Evolutionary conservation across 1,140 invertebrate genomes (phyloP), one percentile per base, ranked within the genome.

Genomic region (Oscheius sp.): DNA sequence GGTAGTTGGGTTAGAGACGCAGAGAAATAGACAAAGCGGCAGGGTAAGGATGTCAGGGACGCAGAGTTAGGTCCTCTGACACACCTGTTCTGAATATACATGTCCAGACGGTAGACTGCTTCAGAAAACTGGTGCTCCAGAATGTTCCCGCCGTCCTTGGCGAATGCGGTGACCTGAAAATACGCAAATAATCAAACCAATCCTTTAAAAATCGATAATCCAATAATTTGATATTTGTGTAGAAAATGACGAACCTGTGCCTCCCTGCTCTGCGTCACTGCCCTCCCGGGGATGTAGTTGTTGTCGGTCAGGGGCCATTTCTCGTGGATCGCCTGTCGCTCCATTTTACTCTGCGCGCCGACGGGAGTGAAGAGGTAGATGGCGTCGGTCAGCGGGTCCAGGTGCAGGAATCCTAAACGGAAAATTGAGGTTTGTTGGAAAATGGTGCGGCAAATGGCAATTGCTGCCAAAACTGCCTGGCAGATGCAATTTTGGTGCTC

Each of bases 201-300:
- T 61, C 15, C 28, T 28, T n/a, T 18, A 20, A n/a, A 13, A 15
- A 18, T 59, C 42, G 23, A 45, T 0, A 18, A 18, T 45, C 42
- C 42, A 18, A 18, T 23, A 45, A 45, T 45, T 45, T 45, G 28
- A 64, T 26, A 68, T 65, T 63, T n/a, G 1, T n/a, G 35, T 34
- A 31, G 31, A 26, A 72, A 73, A 34, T 1, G 7, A 10, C 72
- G 15, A 3, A 76, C 74, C 71, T 78, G 77, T 31, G 68, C 64
- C 49, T 78, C 77, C 35, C 77, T 13, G 18, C 62, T 55, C 32
- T 77, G 76, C 26, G 77, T 78, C 1, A 78, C 77, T 34, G 77
- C 72, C 58, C 76, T 28, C 20, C 77, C 77, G 32, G 77, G 77
- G 28, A 78, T 73, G 59, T 78, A 78, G 38, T 78, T 78, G 29